phyloP scores from a whole-genome alignment of 2,113 vertebrate genomes.

The Origma solitaria region DNA sequence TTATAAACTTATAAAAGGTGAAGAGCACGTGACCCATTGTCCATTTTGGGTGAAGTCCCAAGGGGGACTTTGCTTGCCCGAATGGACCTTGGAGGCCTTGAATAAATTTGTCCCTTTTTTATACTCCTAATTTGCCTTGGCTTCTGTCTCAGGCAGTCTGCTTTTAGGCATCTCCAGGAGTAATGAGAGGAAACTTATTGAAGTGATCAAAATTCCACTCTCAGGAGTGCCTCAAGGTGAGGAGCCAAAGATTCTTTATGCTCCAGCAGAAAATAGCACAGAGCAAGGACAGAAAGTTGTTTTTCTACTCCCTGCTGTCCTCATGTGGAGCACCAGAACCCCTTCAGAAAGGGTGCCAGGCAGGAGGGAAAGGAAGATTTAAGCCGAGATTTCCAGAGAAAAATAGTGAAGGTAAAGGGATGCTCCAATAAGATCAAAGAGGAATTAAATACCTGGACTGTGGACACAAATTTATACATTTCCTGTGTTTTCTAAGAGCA shows the following conservation, averaged over 20 bases:
- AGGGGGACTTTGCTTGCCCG: too few relatives aligned
- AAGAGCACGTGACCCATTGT: too few relatives aligned
- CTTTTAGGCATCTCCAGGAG: not conserved
- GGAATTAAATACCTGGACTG: not conserved
- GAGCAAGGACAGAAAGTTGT: not conserved
- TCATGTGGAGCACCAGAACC: not conserved
- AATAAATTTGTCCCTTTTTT: too few relatives aligned
- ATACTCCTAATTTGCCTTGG: too few relatives aligned
- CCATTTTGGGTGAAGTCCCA: too few relatives aligned
- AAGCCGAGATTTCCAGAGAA: not conserved
- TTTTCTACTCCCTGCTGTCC: not conserved
- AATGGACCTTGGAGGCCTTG: too few relatives aligned
- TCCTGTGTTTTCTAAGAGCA: not conserved
- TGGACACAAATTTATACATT: not conserved
- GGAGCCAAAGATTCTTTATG: not conserved
- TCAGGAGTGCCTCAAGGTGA: not conserved
- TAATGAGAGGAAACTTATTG: not conserved
- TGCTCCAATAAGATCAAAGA: not conserved
- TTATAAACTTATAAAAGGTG: too few relatives aligned
- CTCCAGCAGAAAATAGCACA: not conserved
- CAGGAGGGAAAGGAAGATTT: not conserved
- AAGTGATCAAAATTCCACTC: not conserved
- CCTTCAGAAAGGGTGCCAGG: not conserved
- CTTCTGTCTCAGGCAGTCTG: too few relatives aligned
- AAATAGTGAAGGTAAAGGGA: not conserved